phyloP scores from a whole-genome alignment of 2,797 vertebrate species.

The Vireo griseus region DNA sequence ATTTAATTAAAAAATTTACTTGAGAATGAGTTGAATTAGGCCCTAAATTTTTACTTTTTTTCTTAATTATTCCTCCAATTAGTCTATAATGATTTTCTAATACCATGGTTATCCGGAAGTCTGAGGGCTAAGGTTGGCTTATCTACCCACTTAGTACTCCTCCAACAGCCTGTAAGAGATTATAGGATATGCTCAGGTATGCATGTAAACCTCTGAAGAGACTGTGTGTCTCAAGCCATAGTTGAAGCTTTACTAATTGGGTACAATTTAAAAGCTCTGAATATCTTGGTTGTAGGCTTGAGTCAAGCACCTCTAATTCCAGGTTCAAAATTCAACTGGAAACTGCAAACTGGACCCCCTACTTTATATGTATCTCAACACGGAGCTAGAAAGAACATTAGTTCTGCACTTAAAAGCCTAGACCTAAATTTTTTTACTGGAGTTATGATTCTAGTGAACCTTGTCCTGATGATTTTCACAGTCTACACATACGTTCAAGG shows the following conservation, averaged over 20 bases:
- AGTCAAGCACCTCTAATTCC: background rate
- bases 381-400: background rate
- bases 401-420: background rate
- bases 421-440: rapidly evolving
- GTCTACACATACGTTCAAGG: background rate
- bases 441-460: background rate
- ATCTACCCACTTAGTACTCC: background rate
- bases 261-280: background rate
- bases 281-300: background rate
- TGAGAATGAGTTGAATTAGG: background rate
- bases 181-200: background rate
- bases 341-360: background rate
- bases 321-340: background rate
- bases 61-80: background rate
- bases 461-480: background rate
- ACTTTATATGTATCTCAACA: background rate
- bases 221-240: background rate
- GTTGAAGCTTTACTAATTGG: background rate
- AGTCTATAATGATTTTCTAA: background rate
- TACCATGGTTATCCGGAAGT: rapidly evolving
- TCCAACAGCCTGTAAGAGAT: background rate
- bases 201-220: background rate
- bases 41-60: background rate
- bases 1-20: background rate
- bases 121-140: background rate